Conservation (phyloP, 2,797 vertebrate species). For the Triplophysa bombifrons region DNA sequence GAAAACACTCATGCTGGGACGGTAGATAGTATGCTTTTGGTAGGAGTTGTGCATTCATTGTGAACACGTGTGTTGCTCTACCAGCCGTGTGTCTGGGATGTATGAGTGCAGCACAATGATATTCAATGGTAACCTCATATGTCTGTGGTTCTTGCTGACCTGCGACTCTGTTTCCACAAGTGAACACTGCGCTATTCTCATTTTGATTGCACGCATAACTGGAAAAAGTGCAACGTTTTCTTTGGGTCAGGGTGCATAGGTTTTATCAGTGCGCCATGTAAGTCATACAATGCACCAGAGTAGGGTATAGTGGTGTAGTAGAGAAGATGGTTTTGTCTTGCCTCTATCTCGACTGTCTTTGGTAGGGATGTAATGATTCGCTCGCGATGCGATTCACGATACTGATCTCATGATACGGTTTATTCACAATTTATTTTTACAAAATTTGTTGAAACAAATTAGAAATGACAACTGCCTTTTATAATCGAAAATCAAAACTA, state of each 20-base stretch:
- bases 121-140: not conserved
- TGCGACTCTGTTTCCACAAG: not conserved
- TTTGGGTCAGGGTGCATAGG: not conserved
- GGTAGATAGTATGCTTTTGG: conserved; percentile 3
- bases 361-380: too few species aligned
- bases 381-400: too few species aligned
- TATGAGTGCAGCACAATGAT: conserved; percentile 14
- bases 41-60: conserved; percentile 33
- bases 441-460: too few species aligned
- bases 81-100: conserved; percentile 37
- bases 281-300: not conserved
- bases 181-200: not conserved
- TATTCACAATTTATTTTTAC: too few species aligned
- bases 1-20: conserved; percentile 52
- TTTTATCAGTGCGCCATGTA: not conserved
- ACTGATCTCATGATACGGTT: too few species aligned
- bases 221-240: not conserved
- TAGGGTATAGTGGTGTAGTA: not conserved
- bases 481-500: too few species aligned
- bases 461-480: too few species aligned
- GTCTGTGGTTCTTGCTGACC: not conserved
- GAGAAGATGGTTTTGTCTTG: too few species aligned
- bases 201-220: not conserved
- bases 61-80: conserved; percentile 51
- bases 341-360: too few species aligned